Base-by-base conservation (phyloP, 2,797 vertebrate species). In the Lindbergichthys nudifrons region DNA sequence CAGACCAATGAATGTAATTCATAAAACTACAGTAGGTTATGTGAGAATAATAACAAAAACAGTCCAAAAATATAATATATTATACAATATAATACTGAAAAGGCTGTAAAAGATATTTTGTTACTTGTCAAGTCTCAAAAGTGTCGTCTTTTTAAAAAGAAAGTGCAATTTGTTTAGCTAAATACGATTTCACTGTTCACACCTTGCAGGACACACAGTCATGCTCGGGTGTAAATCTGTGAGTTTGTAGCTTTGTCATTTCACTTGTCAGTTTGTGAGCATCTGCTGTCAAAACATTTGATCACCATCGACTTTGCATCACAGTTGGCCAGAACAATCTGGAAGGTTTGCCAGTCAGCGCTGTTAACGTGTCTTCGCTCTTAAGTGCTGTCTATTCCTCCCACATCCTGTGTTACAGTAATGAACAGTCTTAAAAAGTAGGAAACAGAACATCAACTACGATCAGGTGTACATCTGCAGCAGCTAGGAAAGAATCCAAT, bases 221-320 rank as follows among this genome's bases (percentile, higher is more conserved):
- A 0, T 15, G 63, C 63, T 47, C 62, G 10, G 46, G 61, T 39
- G 41, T n/a, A 51, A 68, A 71, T 75, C 26, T 66, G 54, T 3
- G 66, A 43, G n/a, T 70, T 71, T 51, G 52, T 0, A 2, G 18
- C 1, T 3, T 50, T 14, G 73, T 77, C 79, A 14, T 63, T 32
- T 66, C 56, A 14, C 30, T 19, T 21, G 65, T 64, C 65, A 62
- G 45, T 60, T 61, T 47, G 43, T 56, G 48, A 81, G 46, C 67
- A 60, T 51, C 66, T 53, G 65, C 69, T 64, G 82, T 73, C 72
- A 58, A 73, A 80, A 54, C 4, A 52, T 48, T 64, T 45, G 26
- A 32, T 54, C 60, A 47, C 59, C 1, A 12, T 69, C n/a, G 32
- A 18, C 48, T 70, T 65, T 67, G 32, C 73, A 58, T 77, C 45